Evolutionary conservation across 2,113 vertebrate species (phyloP), one percentile per base, ranked within the genome.

Genomic region (Bos taurus): DNA sequence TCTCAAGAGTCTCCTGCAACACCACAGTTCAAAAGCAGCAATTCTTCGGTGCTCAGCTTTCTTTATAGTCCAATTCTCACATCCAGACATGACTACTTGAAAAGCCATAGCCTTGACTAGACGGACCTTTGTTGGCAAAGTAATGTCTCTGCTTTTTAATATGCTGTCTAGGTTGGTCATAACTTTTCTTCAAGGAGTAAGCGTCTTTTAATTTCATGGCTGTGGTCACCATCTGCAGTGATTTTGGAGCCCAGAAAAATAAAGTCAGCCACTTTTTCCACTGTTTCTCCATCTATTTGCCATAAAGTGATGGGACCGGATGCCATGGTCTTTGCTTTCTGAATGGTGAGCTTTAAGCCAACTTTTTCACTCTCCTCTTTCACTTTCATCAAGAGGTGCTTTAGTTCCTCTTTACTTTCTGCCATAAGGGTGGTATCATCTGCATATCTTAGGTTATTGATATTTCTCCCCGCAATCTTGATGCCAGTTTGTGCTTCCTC

Each of bases 1-100:
- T 64, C 60, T 33, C 30, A 64, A 64, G 60, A 64, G 60, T 64
- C 60, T 64, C 33, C 60, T 64, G 6, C 60, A 64, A 16, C 14
- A 64, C 6, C 14, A 16, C 30, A 33, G 60, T 16, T 64, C 60
- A 64, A 64, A 64, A 33, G 59, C 6, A 33, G 33, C 60, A 33
- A 16, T 64, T 62, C 14, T 62, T 30, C 0, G 0, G 60, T 0
- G 7, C 62, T 64, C 62, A 64, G 30, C 62, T 33, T 64, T 64
- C 30, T 64, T 64, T 4, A 33, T 1, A 33, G 30, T 64, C 62
- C 62, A 64, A 17, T 30, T 64, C 62, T 64, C 62, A 33, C 62
- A 33, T 33, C 15, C 6, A 17, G 4, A 4, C 62, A 64, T 64
- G 15, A 64, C 30, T 1, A 33, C 60, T 33, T 30, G 62, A 64